phyloP scores from a whole-genome alignment of 2,113 vertebrate genomes.

The Halcyon malimbica region DNA sequence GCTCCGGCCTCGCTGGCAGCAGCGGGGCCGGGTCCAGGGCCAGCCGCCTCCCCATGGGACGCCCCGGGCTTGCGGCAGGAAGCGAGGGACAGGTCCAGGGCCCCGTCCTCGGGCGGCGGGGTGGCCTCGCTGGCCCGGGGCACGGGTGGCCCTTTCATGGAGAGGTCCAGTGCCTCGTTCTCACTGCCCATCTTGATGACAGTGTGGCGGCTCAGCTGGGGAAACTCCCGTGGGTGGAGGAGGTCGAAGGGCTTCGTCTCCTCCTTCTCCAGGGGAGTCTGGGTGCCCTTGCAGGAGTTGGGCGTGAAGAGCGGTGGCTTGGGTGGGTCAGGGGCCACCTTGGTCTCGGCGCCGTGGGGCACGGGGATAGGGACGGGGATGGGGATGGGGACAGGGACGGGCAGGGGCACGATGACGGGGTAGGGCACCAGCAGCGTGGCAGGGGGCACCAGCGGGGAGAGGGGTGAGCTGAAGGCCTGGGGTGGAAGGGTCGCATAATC shows the following conservation, averaged over 20 bases:
- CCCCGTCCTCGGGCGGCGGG: constrained; percentile 79
- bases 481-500: constrained; percentile 79
- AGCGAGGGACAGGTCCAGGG: constrained; percentile 89
- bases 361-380: constrained; percentile 90
- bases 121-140: constrained; percentile 75
- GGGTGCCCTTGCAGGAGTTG: constrained; percentile 86
- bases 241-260: constrained; percentile 76
- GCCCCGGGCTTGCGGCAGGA: constrained; percentile 77
- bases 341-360: constrained; percentile 83
- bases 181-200: constrained; percentile 84
- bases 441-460: constrained; percentile 90
- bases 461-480: constrained; percentile 84
- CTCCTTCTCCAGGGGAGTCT: constrained; percentile 82
- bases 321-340: constrained; percentile 74
- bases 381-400: constrained; percentile 92
- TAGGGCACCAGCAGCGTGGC: constrained; percentile 94
- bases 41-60: constrained; percentile 7
- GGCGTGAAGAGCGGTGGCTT: constrained; percentile 75
- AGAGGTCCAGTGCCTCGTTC: constrained; percentile 92
- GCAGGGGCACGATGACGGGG: constrained; percentile 92
- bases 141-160: constrained; percentile 80
- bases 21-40: not conserved
- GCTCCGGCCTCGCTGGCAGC: not conserved
- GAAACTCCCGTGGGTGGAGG: constrained; percentile 71
- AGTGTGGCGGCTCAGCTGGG: constrained; percentile 78